Conservation (phyloP, 2,888 invertebrate genomes). For the Eristalis intricaria region DNA sequence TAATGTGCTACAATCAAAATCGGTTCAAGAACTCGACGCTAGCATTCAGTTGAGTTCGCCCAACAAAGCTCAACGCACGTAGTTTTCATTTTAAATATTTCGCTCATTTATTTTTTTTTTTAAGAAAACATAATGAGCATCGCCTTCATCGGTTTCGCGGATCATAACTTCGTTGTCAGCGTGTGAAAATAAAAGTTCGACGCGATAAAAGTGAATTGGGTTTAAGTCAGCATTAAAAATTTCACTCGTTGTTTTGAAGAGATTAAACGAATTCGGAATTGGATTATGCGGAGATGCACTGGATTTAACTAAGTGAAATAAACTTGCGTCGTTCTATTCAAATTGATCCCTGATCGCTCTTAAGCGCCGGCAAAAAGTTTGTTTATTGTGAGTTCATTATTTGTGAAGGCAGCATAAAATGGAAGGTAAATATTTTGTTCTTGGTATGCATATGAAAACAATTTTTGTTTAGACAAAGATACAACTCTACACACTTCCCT, state of each 20-base stretch:
- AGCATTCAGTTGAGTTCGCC: slow-evolving; percentile 24
- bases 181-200: slow-evolving; percentile 53
- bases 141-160: slow-evolving; percentile 66
- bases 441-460: too few species aligned
- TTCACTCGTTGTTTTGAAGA: neutral
- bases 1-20: slow-evolving; percentile 5
- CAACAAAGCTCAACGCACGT: slow-evolving; percentile 12
- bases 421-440: slow-evolving; percentile 22
- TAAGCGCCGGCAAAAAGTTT: neutral
- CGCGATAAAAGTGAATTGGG: neutral
- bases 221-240: neutral
- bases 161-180: slow-evolving; percentile 72
- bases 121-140: slow-evolving; percentile 68
- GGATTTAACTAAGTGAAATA: neutral
- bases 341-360: neutral
- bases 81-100: neutral
- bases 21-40: slow-evolving; percentile 23
- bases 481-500: too few species aligned
- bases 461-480: too few species aligned
- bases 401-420: slow-evolving; percentile 17
- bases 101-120: neutral
- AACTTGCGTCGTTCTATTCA: neutral
- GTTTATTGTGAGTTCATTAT: neutral
- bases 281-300: neutral
- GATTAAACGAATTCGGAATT: neutral